A percentile compares a stretch with the other conserved stretches of the same genome.
Conservation (phyloP, 2,797 vertebrate genomes). For the Lindbergichthys nudifrons region DNA sequence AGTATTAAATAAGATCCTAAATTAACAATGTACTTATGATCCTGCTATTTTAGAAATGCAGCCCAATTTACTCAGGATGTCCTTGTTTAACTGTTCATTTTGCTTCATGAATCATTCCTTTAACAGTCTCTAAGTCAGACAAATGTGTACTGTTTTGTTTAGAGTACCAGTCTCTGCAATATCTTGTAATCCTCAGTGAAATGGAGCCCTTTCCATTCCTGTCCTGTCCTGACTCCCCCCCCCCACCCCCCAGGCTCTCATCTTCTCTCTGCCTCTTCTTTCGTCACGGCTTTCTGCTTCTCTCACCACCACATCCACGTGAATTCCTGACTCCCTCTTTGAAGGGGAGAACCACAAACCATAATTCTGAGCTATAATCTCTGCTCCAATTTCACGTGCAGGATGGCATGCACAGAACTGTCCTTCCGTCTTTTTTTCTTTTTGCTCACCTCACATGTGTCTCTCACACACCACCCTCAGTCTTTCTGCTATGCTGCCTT, state of each 20-base stretch:
- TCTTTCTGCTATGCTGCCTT: neutral
- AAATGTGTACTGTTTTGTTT: neutral
- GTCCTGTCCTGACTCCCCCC: constrained; percentile 12
- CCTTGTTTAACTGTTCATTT: neutral
- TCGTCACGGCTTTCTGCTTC: constrained; percentile 53
- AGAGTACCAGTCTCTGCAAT: constrained; percentile 3
- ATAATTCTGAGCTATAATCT: constrained; percentile 52
- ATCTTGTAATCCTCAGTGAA: constrained; percentile 41
- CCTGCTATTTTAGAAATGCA: neutral
- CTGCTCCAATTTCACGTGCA: constrained; percentile 53
- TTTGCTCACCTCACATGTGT: constrained; percentile 23
- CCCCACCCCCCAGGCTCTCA: constrained; percentile 40
- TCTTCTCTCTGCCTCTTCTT: constrained; percentile 54
- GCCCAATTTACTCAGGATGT: neutral
- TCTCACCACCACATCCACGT: constrained; percentile 45
- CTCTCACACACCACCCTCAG: neutral
- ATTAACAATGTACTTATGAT: neutral
- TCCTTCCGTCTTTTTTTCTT: constrained; percentile 2
- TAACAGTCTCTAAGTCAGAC: neutral
- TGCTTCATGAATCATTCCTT: neutral
- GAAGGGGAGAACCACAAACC: constrained; percentile 58
- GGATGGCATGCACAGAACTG: constrained; percentile 29
- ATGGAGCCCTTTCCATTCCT: constrained; percentile 32
- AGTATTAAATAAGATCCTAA: neutral
- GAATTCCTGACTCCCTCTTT: constrained; percentile 65